phyloP scores from a whole-genome alignment of 1,140 invertebrate species.

The Amphibalanus amphitrite region DNA sequence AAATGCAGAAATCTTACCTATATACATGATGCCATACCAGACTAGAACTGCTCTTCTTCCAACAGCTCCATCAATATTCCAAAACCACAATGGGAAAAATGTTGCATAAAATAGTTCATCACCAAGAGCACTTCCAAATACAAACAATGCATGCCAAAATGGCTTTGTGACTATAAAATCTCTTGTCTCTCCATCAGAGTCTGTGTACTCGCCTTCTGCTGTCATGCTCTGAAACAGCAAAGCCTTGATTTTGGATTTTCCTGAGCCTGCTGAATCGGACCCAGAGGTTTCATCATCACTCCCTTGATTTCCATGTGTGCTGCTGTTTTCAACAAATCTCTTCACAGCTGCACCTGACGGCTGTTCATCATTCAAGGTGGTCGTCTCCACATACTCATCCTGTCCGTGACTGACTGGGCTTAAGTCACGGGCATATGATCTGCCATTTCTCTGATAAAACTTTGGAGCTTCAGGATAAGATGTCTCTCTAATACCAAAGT shows the following conservation, averaged over 20 bases:
- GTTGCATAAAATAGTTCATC: conserved; percentile 75
- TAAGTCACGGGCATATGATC: too few relatives aligned
- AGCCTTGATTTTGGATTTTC: background rate
- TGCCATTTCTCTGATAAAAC: too few relatives aligned
- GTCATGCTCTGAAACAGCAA: too few relatives aligned
- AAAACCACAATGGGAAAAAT: conserved; percentile 79
- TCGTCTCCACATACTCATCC: background rate
- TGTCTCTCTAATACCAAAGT: background rate
- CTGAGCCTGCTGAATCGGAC: background rate
- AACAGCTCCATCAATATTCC: conserved; percentile 74
- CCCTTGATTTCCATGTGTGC: too few relatives aligned
- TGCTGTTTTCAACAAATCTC: too few relatives aligned
- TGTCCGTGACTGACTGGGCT: background rate
- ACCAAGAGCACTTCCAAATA: conserved; percentile 61
- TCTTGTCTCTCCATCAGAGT: conserved; percentile 20
- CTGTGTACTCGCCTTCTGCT: conserved; percentile 7
- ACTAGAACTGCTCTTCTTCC: conserved; percentile 58
- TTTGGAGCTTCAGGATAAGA: too few relatives aligned
- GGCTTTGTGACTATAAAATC: conserved; percentile 46
- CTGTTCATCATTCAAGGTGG: background rate
- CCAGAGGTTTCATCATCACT: background rate
- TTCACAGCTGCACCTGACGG: too few relatives aligned
- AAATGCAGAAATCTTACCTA: conserved; percentile 34
- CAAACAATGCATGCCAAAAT: conserved; percentile 72
- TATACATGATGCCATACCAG: conserved; percentile 70